Base-by-base conservation (phyloP, 2,888 invertebrate species). In the Oscheius sp. region DNA sequence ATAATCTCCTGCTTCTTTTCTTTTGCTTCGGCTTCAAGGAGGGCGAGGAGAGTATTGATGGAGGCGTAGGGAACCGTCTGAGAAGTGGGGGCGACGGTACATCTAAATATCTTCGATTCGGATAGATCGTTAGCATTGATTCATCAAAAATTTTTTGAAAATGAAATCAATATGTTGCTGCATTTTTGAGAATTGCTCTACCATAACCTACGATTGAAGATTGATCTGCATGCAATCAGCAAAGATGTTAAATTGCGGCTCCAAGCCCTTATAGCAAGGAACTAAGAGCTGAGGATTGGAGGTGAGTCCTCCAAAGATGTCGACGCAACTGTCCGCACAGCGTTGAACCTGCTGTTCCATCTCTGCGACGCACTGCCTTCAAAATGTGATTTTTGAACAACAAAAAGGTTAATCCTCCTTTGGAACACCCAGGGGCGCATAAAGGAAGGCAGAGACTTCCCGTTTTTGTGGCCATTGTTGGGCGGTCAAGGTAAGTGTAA, bases 331-430 rank as follows among this genome's bases (percentile, higher is more conserved):
- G 17, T 53, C 29, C 6, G 55, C 46, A 37, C 66, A 66, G 4
- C 39, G 42, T 27, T 66, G 53, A 10, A 31, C 46, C 25, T 66
- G 66, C 5, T 53, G 27, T 27, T 66, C 57, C 66, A 66, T 66
- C 42, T 64, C 64, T 15, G 15, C 20, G 8, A 64, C 29, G 20
- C 64, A 64, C 15, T n/a, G 27, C 12, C 64, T 64, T 23, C 15
- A 64, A 31, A 17, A 17, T 0, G 17, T n/a, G 6, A 48, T 48
- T 20, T 17, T 10, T 42, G 12, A 42, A 42, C 42, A 4, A 17
- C 20, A 17, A n/a, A 10, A 37, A 37, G 15, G 20, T 42, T 20
- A 42, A 17, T 12, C 37, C 42, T 42, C 12, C 20, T 42, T 42
- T n/a, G n/a, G n/a, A n/a, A n/a, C n/a, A n/a, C n/a, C n/a, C n/a